Conservation (phyloP, 1,140 invertebrate species). For the Pseudomyrmex flavicornis region DNA sequence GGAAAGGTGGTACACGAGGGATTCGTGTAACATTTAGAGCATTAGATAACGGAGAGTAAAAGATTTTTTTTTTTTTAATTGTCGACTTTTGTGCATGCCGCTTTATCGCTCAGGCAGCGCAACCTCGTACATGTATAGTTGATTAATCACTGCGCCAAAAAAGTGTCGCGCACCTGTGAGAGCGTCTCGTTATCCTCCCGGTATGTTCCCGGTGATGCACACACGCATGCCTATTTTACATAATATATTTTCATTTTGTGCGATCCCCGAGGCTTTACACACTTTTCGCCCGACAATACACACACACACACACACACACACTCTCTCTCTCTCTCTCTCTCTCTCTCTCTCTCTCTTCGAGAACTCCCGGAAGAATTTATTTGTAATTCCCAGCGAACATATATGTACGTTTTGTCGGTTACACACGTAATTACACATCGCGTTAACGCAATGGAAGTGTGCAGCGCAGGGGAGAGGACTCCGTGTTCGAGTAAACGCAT, state of each 20-base stretch:
- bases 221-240: conserved; percentile 21
- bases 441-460: conserved; percentile 40
- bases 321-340: too few relatives aligned
- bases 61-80: conserved; percentile 30
- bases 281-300: conserved; percentile 10
- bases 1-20: not conserved
- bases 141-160: conserved; percentile 54
- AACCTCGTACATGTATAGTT: conserved; percentile 7
- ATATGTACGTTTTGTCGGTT: conserved; percentile 24
- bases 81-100: not conserved
- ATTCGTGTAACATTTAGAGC: conserved; percentile 22
- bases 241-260: conserved; percentile 39
- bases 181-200: not conserved
- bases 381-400: conserved; percentile 12
- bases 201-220: not conserved
- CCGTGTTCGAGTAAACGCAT: conserved; percentile 51
- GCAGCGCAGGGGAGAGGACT: not conserved
- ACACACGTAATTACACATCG: conserved; percentile 44
- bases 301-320: too few relatives aligned
- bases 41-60: conserved; percentile 14
- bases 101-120: conserved; percentile 37
- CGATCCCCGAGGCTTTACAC: not conserved
- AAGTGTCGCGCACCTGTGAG: not conserved
- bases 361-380: conserved; percentile 31
- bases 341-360: not conserved